Conservation (phyloP, 2,888 invertebrate species). For the Eristalis tenax region DNA sequence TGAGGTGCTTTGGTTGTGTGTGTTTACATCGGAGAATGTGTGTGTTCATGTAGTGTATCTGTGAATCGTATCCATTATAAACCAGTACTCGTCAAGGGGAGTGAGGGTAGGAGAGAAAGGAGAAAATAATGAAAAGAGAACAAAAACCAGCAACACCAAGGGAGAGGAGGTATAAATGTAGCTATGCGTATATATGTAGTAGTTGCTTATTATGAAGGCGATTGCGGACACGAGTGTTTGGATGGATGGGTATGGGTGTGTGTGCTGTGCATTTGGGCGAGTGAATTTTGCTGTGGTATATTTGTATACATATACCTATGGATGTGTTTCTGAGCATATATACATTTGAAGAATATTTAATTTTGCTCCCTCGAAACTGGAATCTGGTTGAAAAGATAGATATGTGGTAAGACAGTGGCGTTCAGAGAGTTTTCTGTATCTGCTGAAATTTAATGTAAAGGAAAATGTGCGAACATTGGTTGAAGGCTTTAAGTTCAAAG, state of each 20-base stretch:
- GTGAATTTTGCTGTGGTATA: conserved; percentile 27
- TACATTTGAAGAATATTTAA: conserved; percentile 66
- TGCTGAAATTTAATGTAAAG: not conserved
- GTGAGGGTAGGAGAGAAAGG: conserved; percentile 24
- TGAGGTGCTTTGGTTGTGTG: not conserved
- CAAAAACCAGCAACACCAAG: conserved; percentile 56
- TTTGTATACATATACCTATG: conserved; percentile 10
- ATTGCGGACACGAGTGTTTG: conserved; percentile 46
- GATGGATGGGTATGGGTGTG: not conserved
- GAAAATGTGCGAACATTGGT: too few relatives aligned
- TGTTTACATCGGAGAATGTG: not conserved
- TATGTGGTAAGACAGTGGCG: conserved; percentile 67
- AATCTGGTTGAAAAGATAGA: conserved; percentile 65
- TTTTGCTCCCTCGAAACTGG: conserved; percentile 67
- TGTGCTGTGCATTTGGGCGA: conserved; percentile 15
- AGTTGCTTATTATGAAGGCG: conserved; percentile 68
- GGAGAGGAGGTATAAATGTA: conserved; percentile 33
- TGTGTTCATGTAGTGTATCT: conserved; percentile 26
- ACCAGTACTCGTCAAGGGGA: conserved; percentile 44
- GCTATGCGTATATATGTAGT: conserved; percentile 58
- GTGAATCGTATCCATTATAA: conserved; percentile 61
- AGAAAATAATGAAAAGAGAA: conserved; percentile 54
- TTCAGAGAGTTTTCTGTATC: conserved; percentile 22
- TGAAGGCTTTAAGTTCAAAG: too few relatives aligned
- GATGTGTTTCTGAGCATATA: conserved; percentile 38